phyloP scores from a whole-genome alignment of 2,797 vertebrate species.

The Petrocephalus schoutedeni region DNA sequence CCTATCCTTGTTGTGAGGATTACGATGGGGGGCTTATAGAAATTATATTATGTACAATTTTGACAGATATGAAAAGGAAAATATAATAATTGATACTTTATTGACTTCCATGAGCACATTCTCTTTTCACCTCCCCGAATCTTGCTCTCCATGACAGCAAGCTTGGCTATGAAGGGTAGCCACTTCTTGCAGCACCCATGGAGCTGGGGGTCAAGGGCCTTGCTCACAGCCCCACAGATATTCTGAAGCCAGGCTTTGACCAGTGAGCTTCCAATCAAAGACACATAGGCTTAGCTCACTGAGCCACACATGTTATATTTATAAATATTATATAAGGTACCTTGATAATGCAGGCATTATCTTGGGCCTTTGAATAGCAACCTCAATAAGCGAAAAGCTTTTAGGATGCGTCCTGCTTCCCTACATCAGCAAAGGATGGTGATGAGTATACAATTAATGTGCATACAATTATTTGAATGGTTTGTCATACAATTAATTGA shows the following conservation, averaged over 20 bases:
- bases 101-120: too few relatives aligned
- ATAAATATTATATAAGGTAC: not conserved
- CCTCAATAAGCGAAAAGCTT: not conserved
- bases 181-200: too few relatives aligned
- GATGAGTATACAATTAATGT: not conserved
- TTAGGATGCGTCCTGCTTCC: not conserved
- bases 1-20: not conserved
- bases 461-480: not conserved
- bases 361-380: not conserved
- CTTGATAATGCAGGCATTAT: not conserved
- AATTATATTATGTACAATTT: not conserved
- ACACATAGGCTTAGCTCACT: too few relatives aligned
- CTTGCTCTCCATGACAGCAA: too few relatives aligned
- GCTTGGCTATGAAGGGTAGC: too few relatives aligned
- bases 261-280: too few relatives aligned
- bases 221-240: too few relatives aligned
- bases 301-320: too few relatives aligned
- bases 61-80: not conserved
- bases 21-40: not conserved
- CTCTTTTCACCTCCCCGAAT: too few relatives aligned
- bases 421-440: not conserved
- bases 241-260: too few relatives aligned
- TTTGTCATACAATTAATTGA: not conserved
- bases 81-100: too few relatives aligned
- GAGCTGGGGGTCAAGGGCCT: too few relatives aligned